Percentiles rank a stretch among this genome's conserved stretches.
Conservation (phyloP, 2,888 invertebrate genomes). For the Cephalotes varians region DNA sequence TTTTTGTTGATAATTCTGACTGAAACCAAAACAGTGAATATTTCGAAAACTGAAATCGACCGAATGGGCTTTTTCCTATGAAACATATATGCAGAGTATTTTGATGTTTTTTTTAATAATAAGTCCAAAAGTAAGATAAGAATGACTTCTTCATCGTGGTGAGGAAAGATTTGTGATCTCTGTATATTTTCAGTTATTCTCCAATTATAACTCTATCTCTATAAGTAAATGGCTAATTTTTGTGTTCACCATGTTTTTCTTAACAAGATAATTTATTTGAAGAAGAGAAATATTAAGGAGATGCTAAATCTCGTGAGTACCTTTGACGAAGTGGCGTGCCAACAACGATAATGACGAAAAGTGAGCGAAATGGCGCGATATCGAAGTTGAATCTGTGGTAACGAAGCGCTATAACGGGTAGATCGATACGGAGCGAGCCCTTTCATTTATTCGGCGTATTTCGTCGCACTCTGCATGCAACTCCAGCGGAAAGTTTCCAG, state of each 20-base stretch:
- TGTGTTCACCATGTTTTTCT: background rate
- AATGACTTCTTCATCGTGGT: background rate
- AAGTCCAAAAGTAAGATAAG: background rate
- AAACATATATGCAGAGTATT: too few relatives aligned
- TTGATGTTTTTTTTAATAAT: too few relatives aligned
- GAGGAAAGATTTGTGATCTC: background rate
- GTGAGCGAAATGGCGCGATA: constrained; percentile 23
- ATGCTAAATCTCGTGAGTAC: constrained; percentile 4
- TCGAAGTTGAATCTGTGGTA: constrained; percentile 46
- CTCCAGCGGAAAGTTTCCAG: constrained; percentile 33
- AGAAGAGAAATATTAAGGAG: constrained; percentile 2
- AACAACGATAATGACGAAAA: constrained; percentile 6
- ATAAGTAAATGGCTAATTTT: background rate
- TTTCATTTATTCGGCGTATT: constrained; percentile 48
- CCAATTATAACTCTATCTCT: background rate
- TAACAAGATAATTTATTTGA: background rate
- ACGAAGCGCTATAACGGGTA: constrained; percentile 36
- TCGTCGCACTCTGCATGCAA: constrained; percentile 27
- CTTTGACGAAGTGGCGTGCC: constrained; percentile 20
- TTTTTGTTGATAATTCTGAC: too few relatives aligned
- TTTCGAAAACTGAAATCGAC: too few relatives aligned
- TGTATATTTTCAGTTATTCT: background rate
- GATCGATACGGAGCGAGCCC: constrained; percentile 43
- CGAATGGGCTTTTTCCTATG: too few relatives aligned
- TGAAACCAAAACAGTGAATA: too few relatives aligned